These are phyloP conservation scores for Henicopernis longicauda DNA, from an alignment of 2,113 vertebrate species.

Conservation along the genomic window DNA sequence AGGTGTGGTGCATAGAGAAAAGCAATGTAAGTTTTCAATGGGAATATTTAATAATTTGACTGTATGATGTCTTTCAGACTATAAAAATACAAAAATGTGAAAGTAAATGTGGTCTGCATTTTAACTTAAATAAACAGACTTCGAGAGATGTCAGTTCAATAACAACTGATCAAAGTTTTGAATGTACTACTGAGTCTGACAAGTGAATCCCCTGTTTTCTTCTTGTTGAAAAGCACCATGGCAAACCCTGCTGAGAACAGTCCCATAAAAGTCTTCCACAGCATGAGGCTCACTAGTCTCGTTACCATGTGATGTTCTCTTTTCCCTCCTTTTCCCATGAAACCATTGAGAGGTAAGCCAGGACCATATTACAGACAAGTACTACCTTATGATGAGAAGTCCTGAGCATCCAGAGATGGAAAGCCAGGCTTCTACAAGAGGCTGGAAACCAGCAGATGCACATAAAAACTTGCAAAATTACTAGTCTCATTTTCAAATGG, in stretches of 20 bases:
- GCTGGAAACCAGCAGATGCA: not conserved
- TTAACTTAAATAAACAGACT: not conserved
- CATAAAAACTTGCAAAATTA: not conserved
- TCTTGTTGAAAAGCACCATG: not conserved
- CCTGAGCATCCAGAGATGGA: not conserved
- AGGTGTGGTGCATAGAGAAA: not conserved
- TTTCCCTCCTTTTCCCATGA: not conserved
- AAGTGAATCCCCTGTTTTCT: not conserved
- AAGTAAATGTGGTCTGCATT: not conserved
- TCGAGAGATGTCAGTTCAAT: not conserved
- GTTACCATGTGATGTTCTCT: not conserved
- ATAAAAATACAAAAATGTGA: not conserved
- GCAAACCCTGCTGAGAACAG: not conserved
- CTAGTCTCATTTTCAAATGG: not conserved
- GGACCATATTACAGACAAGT: not conserved
- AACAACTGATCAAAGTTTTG: not conserved
- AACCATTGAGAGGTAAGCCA: not conserved
- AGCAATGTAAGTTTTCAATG: not conserved
- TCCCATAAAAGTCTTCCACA: not conserved
- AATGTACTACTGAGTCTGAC: not conserved
- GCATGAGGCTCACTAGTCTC: not conserved
- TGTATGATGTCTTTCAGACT: not conserved
- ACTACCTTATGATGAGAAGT: not conserved
- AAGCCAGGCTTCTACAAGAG: not conserved
- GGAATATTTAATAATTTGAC: not conserved